Conservation (phyloP, 2,113 vertebrate genomes). For the Forbesichthys papilliferus region DNA sequence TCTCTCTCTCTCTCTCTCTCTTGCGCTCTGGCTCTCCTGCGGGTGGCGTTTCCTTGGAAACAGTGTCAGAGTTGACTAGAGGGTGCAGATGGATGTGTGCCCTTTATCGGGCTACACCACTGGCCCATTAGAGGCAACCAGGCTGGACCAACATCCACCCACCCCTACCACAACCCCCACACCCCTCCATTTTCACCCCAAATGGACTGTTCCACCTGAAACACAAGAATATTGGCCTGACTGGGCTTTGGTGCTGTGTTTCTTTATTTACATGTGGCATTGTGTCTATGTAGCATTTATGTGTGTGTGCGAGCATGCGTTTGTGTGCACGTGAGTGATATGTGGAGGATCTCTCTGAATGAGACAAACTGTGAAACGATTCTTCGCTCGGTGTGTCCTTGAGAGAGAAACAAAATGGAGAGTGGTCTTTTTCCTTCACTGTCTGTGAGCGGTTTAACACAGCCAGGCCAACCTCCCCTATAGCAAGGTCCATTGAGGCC, state of each 20-base stretch:
- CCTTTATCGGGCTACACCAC: slow-evolving; percentile 80
- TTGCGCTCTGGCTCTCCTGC: slow-evolving; percentile 53
- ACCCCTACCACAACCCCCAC: slow-evolving; percentile 1
- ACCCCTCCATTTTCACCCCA: slow-evolving; percentile 59
- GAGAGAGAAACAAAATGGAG: slow-evolving; percentile 75
- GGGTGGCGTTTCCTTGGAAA: slow-evolving; percentile 82
- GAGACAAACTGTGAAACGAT: slow-evolving; percentile 45
- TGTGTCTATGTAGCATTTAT: slow-evolving; percentile 34
- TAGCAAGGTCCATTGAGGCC: slow-evolving; percentile 17
- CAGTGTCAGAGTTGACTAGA: slow-evolving; percentile 82
- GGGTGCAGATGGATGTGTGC: slow-evolving; percentile 79
- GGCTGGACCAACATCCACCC: slow-evolving; percentile 42
- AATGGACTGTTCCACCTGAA: slow-evolving; percentile 65
- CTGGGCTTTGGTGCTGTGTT: slow-evolving; percentile 14
- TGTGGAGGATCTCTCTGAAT: slow-evolving; percentile 45
- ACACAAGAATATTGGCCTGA: slow-evolving; percentile 59
- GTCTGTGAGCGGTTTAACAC: slow-evolving; percentile 45
- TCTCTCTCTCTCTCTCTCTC: slow-evolving; percentile 18
- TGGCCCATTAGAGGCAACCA: slow-evolving; percentile 67
- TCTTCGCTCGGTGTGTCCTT: slow-evolving; percentile 64
- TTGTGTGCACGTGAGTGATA: slow-evolving; percentile 4
- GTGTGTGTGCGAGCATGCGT: slow-evolving; percentile 45
- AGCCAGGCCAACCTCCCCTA: slow-evolving; percentile 25
- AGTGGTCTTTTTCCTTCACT: slow-evolving; percentile 57
- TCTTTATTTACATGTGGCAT: slow-evolving; percentile 23